Base-by-base conservation (phyloP, 2,113 vertebrate species). In the Aviceda subcristata region DNA sequence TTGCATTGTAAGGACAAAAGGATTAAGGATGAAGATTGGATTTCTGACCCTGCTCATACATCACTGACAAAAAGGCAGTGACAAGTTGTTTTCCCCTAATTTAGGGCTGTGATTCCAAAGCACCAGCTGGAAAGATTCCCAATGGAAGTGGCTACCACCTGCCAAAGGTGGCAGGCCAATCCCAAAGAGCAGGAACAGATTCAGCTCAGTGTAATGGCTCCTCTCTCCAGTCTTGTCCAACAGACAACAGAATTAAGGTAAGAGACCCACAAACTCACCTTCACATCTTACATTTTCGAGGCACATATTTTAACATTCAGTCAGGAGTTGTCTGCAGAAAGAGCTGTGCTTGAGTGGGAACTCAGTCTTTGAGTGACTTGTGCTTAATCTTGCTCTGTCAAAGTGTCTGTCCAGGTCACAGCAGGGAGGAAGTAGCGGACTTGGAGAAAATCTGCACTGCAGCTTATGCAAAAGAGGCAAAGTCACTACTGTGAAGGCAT, bases 191-290 rank as follows among this genome's bases (percentile, higher is more conserved):
- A 73, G 89, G 45, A 86, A 39, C 50, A 38, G 34, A 29, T 60
- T 51, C 63, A 29, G 12, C 94, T 53, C 97, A 95, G 67, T 94
- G 94, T 78, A 98, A 98, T 19, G 97, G 97, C 38, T 97, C 96
- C 38, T 89, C 96, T 86, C 80, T 63, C 17, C 84, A 41, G 15
- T 30, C 92, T 69, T 84, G 45, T 71, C 74, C 57, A 76, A 74
- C 69, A 45, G 83, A 36, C 60, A 97, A 85, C 34, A 98, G 96
- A 89, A 97, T 98, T 88, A 98, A 97, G 96, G 97, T 98, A 95
- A 91, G 90, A 79, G 32, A 55, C 32, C 7, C 38, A 46, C 16
- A 76, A 57, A 72, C 38, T 76, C 39, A 39, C 34, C 45, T 62
- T 79, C 36, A 21, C 23, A 30, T 46, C 32, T 36, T 82, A 55